phyloP scores from a whole-genome alignment of 1,140 invertebrate species.

The Hesperophylax magnus region DNA sequence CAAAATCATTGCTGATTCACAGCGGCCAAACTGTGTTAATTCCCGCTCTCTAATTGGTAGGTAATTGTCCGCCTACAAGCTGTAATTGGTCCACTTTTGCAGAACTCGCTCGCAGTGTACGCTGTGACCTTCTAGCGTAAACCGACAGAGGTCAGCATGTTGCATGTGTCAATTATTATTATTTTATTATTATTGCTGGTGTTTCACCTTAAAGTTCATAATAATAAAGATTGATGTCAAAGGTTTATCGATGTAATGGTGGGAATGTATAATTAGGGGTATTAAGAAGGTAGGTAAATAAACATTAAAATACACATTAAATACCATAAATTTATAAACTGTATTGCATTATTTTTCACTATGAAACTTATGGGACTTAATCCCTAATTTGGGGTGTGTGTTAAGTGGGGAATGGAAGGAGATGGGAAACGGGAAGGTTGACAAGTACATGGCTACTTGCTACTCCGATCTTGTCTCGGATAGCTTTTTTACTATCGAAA shows the following conservation, averaged over 20 bases:
- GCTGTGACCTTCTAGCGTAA: slow-evolving; percentile 30
- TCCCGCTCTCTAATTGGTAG: slow-evolving; percentile 42
- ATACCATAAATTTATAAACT: too few species aligned
- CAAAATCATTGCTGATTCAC: not conserved
- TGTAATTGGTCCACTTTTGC: slow-evolving; percentile 54
- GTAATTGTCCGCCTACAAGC: slow-evolving; percentile 49
- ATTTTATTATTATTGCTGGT: not conserved
- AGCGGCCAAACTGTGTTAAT: not conserved
- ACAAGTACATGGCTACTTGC: too few species aligned
- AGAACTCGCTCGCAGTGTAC: slow-evolving; percentile 10
- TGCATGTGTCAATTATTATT: not conserved
- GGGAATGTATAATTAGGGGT: not conserved
- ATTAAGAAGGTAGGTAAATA: too few species aligned
- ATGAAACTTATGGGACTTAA: too few species aligned
- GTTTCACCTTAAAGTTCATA: not conserved
- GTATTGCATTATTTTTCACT: too few species aligned
- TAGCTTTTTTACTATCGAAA: too few species aligned
- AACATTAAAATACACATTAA: too few species aligned
- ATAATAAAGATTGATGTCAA: slow-evolving; percentile 1
- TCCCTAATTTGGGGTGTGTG: too few species aligned
- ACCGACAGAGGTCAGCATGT: slow-evolving; percentile 31
- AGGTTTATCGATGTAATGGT: not conserved
- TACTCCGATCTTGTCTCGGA: too few species aligned
- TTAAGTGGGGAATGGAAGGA: too few species aligned
- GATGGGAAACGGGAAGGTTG: too few species aligned